Base-by-base conservation (phyloP, 1,140 invertebrate species). In the Megalonaias nervosa region DNA sequence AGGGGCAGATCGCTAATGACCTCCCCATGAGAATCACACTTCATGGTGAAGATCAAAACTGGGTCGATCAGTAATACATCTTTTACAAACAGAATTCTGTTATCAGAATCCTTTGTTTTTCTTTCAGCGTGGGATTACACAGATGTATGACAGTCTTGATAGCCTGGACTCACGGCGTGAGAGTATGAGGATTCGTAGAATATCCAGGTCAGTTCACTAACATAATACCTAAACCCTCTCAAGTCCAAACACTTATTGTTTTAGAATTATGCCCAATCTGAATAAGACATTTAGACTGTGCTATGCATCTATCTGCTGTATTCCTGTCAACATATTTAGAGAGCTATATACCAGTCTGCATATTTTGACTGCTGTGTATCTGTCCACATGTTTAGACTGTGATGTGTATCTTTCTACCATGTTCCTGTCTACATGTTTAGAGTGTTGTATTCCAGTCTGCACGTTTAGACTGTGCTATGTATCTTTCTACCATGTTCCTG, bases 71-170 rank as follows among this genome's bases (percentile, higher is more conserved):
- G 23, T 11, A 9, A 67, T 23, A 9, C 59, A 59, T 71, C 19
- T 60, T 21, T 58, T 13, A 67, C 66, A 56, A 12, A 19, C n/a
- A 67, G 21, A 67, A 61, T 26, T 77, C 58, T 58, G 13, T 71
- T 75, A 48, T 56, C 48, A 56, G 70, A 81, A 65, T 71, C 75
- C 78, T 19, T 9, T 19, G 23, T 66, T 77, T 58, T 5, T 19
- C 57, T 81, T 81, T 23, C 75, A 83, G 82, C 79, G 71, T 82
- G 87, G 85, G 64, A 84, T 85, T 60, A 69, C 84, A 65, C 84
- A 81, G 15, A 80, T 85, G 61, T 86, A 85, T 80, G 86, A 87
- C 76, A 85, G 86, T 71, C 79, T 82, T 17, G 86, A 87, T 57
- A 87, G 84, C 57, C 73, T 82, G n/a, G 80, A 84, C 21, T 84